Evolutionary conservation across 2,113 vertebrate species (phyloP).

Genomic region (Lepisosteus osseus): DNA sequence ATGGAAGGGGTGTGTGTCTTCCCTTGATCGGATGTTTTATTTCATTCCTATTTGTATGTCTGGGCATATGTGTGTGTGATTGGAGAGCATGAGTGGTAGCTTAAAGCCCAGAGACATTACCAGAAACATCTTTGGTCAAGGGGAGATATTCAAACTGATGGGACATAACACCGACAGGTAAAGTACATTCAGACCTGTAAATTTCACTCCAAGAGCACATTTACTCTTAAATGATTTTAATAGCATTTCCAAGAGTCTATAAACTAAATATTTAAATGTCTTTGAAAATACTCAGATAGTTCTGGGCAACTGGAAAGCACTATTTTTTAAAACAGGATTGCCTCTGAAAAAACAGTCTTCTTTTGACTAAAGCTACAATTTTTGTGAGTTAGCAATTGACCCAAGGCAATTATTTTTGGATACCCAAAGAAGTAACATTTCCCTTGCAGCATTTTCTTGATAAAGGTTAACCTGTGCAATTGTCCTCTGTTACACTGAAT

Average conservation of each 20-base stretch:
- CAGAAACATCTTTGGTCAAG: constrained; percentile 12
- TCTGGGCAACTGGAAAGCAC: not conserved
- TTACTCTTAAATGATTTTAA: constrained; percentile 16
- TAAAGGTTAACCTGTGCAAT: constrained; percentile 37
- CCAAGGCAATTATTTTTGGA: constrained; percentile 2
- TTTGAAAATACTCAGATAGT: not conserved
- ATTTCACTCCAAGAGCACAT: constrained; percentile 1
- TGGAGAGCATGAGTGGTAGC: not conserved
- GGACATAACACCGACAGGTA: constrained; percentile 11
- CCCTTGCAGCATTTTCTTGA: not conserved
- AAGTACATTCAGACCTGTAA: constrained; percentile 4
- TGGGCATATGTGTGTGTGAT: not conserved
- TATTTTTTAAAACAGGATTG: not conserved
- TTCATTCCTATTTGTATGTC: too few species aligned
- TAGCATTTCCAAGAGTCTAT: constrained; percentile 8
- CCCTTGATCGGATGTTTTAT: too few species aligned
- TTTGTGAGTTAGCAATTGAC: not conserved
- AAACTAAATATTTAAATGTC: constrained; percentile 11
- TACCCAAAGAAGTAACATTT: not conserved
- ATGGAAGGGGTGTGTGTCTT: too few species aligned
- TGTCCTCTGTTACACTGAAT: constrained; percentile 16
- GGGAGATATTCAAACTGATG: constrained; percentile 15
- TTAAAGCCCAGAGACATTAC: not conserved
- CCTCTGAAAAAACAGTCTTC: not conserved
- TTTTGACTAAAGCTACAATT: not conserved